Base-by-base conservation (phyloP, 2,888 invertebrate genomes). In the Salticus scenicus region DNA sequence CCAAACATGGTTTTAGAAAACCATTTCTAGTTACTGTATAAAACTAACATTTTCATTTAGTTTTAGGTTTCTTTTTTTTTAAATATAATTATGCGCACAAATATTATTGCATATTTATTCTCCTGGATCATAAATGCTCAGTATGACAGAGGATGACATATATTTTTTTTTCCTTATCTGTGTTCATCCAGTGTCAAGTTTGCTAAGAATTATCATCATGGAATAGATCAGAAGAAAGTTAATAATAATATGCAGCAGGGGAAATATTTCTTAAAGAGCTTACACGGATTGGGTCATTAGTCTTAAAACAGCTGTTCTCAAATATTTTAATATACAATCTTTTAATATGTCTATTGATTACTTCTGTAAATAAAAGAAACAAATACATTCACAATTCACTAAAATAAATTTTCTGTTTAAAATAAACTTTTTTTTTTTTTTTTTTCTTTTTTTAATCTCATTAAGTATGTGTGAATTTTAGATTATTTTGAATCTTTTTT, bases 61-160 rank as follows among this genome's bases (percentile, higher is more conserved):
- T n/a, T n/a, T n/a, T n/a, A n/a, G 37, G 37, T 37, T 37, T n/a
- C n/a, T n/a, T 47, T 69, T 41, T 70, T 57, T 42, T 17, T 69
- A 70, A 74, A 80, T n/a, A n/a, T 67, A 80, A 57, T 69, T 63
- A 81, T 41, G 69, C 20, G 67, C 30, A 33, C 72, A 80, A 73
- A 41, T 76, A 69, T 83, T 83, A 83, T 83, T 83, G 82, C 82
- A 71, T 76, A 71, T 70, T 83, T 83, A 70, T 42, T 70, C 70
- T 70, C 57, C 41, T 72, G 27, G 41, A 47, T 73, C 31, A 42
- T 41, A 64, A 73, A 80, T 72, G 80, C 70, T 66, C 27, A 75
- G 71, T 83, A 71, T 66, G 67, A 76, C 69, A 76, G 64, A 30
- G 31, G 30, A 75, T 64, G 81, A 24, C 28, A 24, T 27, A 37